phyloP scores from a whole-genome alignment of 2,113 vertebrate genomes.

The Peromyscus leucopus region DNA sequence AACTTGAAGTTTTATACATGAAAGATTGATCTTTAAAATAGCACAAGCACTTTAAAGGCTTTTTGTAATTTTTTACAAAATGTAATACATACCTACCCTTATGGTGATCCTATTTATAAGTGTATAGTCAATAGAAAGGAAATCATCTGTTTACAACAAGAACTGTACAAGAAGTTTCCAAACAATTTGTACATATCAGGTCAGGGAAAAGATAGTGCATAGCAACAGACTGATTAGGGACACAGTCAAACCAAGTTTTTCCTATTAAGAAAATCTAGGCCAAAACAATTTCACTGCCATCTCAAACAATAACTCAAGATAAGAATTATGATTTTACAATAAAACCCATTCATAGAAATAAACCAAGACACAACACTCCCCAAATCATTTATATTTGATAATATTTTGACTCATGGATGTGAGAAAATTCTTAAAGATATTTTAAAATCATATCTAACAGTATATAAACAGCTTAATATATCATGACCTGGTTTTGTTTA shows the following conservation, averaged over 20 bases:
- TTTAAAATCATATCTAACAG: slow-evolving; percentile 46
- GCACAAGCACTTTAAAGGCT: background rate
- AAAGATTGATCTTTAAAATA: slow-evolving; percentile 30
- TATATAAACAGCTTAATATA: slow-evolving; percentile 53
- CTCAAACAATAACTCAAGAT: slow-evolving; percentile 21
- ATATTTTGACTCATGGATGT: slow-evolving; percentile 49
- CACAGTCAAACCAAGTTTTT: slow-evolving; percentile 24
- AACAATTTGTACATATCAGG: slow-evolving; percentile 7
- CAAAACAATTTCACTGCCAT: slow-evolving; percentile 39
- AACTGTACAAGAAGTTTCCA: background rate
- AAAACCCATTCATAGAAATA: background rate
- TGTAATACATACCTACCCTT: background rate
- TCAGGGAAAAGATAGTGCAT: background rate
- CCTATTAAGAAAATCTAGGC: slow-evolving; percentile 20
- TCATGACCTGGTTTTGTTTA: slow-evolving; percentile 57
- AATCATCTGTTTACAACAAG: slow-evolving; percentile 15
- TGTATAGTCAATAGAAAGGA: background rate
- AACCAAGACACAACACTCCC: background rate
- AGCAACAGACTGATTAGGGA: background rate
- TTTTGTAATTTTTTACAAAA: slow-evolving; percentile 46
- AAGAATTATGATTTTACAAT: slow-evolving; percentile 36
- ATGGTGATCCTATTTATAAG: background rate
- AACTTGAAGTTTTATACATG: background rate
- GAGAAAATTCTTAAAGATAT: slow-evolving; percentile 23
- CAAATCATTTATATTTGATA: slow-evolving; percentile 53